phyloP scores from a whole-genome alignment of 2,113 vertebrate species.

The Xyrauchen texanus region DNA sequence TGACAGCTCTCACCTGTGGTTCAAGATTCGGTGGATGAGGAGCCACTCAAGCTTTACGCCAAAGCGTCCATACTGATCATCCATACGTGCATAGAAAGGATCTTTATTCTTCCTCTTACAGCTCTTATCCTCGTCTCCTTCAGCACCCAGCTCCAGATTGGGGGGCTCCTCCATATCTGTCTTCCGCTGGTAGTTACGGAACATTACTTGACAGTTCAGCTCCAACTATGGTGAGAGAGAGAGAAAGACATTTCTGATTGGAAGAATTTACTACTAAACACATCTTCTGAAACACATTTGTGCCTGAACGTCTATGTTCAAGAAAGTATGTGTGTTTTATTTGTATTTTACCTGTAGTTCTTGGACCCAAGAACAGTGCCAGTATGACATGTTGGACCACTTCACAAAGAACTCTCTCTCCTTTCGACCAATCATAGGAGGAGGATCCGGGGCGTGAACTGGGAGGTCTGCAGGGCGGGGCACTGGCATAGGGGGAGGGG shows the following conservation, averaged over 20 bases:
- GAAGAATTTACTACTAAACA: too few species aligned
- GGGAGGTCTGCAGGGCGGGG: constrained; percentile 85
- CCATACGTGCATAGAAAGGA: constrained; percentile 91
- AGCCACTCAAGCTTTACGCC: constrained; percentile 98
- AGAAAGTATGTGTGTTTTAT: background rate
- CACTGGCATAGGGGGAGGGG: constrained; percentile 84
- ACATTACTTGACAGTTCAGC: constrained; percentile 96
- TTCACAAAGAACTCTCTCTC: constrained; percentile 98
- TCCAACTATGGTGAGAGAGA: constrained; percentile 3
- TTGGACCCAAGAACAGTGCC: constrained; percentile 97
- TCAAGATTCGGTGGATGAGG: constrained; percentile 84
- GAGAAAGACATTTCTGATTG: too few species aligned
- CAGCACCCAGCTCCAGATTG: constrained; percentile 84
- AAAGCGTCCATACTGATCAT: constrained; percentile 89
- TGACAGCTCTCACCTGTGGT: constrained; percentile 27
- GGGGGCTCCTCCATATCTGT: constrained; percentile 98
- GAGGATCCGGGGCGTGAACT: constrained; percentile 84
- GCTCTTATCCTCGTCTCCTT: constrained; percentile 88
- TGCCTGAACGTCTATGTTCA: too few species aligned
- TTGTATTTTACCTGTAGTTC: constrained; percentile 85
- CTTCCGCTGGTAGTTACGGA: constrained; percentile 97
- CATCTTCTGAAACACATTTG: too few species aligned
- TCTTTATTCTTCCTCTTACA: constrained; percentile 94
- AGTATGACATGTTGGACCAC: constrained; percentile 97
- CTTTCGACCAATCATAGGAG: constrained; percentile 86